These are phyloP conservation scores for Mesopsocus fuscifrons DNA, from an alignment of 2,888 invertebrate species.

Conservation along the genomic window DNA sequence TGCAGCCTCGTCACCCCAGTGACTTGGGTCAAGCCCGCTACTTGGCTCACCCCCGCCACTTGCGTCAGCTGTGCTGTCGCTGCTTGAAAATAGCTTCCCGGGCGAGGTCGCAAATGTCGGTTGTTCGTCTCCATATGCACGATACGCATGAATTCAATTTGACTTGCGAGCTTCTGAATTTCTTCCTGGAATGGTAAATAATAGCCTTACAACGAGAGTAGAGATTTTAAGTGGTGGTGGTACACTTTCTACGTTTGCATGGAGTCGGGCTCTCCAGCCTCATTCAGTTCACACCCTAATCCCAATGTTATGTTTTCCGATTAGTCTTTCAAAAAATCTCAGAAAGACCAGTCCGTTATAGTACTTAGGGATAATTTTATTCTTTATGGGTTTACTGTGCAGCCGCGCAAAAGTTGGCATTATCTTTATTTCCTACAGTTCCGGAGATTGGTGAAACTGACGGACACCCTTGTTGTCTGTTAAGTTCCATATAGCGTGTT, in stretches of 20 bases:
- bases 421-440: too few species aligned
- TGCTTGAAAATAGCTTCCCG: constrained; percentile 57
- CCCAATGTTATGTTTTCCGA: too few species aligned
- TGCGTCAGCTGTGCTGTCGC: constrained; percentile 17
- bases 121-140: constrained; percentile 89
- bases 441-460: constrained; percentile 8
- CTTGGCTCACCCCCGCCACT: constrained; percentile 22
- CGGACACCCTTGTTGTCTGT: too few species aligned
- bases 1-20: constrained; percentile 12
- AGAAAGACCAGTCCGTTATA: too few species aligned
- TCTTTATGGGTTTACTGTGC: too few species aligned
- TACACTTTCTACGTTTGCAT: too few species aligned
- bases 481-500: not conserved
- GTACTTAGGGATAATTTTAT: too few species aligned
- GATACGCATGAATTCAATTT: constrained; percentile 86
- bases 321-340: too few species aligned
- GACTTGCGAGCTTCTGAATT: constrained; percentile 75
- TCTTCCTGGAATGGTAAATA: constrained; percentile 44
- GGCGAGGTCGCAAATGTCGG: constrained; percentile 65
- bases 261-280: too few species aligned
- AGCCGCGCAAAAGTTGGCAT: too few species aligned
- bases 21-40: constrained; percentile 15
- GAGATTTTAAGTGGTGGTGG: too few species aligned
- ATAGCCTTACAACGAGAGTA: constrained; percentile 8
- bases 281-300: too few species aligned